Evolutionary conservation across 1,140 invertebrate species (phyloP).

Genomic region (Pogonomyrmex californicus): DNA sequence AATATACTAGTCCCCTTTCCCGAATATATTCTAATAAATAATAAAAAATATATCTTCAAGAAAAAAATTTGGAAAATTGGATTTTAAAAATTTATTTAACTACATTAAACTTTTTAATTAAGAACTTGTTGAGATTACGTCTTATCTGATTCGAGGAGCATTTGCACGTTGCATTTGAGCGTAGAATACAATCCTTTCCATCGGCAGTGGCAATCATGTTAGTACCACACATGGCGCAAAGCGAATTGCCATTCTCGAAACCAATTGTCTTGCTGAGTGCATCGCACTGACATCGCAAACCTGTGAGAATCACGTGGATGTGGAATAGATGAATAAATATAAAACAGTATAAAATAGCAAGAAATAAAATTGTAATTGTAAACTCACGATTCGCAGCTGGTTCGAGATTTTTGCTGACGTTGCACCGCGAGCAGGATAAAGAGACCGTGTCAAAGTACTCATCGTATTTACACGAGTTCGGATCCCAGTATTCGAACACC

Average conservation of each 20-base stretch:
- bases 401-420: constrained; percentile 37
- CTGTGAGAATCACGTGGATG: background rate
- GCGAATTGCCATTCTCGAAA: constrained; percentile 74
- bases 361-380: background rate
- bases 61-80: constrained; percentile 15
- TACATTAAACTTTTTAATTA: background rate
- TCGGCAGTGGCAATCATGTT: constrained; percentile 80
- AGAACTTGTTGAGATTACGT: constrained; percentile 75
- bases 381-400: constrained; percentile 26
- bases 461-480: constrained; percentile 11
- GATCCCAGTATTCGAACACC: constrained; percentile 2
- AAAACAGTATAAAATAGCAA: background rate
- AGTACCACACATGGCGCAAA: constrained; percentile 78
- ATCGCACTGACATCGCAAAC: constrained; percentile 30
- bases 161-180: constrained; percentile 77
- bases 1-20: no score
- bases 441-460: constrained; percentile 35
- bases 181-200: constrained; percentile 82
- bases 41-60: constrained; percentile 11
- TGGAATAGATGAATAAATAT: background rate
- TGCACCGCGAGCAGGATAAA: constrained; percentile 29
- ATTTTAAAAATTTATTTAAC: background rate
- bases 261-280: constrained; percentile 77
- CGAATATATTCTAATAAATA: no score
- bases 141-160: constrained; percentile 82